phyloP scores from a whole-genome alignment of 2,797 vertebrate genomes.

The Notamacropus eugenii region DNA sequence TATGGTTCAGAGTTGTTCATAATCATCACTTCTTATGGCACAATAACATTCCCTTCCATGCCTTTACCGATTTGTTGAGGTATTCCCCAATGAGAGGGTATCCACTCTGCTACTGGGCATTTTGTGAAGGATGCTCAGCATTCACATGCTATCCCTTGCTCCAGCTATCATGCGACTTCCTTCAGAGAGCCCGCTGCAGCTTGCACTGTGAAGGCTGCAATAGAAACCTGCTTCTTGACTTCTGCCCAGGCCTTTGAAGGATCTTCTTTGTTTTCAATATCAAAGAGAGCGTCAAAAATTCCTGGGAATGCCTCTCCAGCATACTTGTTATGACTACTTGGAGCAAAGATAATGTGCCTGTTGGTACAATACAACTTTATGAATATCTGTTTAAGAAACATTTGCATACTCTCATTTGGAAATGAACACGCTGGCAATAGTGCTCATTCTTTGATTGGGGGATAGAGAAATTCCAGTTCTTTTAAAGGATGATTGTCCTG shows the following conservation, averaged over 20 bases:
- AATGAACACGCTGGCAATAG: neutral
- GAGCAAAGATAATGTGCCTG: slow-evolving; percentile 95
- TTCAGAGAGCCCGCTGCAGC: slow-evolving; percentile 90
- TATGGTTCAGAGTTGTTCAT: neutral
- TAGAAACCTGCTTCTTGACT: slow-evolving; percentile 92
- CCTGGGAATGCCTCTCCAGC: slow-evolving; percentile 94
- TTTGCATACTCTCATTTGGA: neutral
- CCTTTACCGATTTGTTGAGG: neutral
- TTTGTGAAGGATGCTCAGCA: neutral
- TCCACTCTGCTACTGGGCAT: neutral
- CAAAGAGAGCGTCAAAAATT: slow-evolving; percentile 93
- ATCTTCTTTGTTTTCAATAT: slow-evolving; percentile 86
- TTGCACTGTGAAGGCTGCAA: slow-evolving; percentile 91
- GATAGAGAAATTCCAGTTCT: neutral
- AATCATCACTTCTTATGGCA: neutral
- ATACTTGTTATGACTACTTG: slow-evolving; percentile 96
- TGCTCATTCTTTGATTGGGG: neutral
- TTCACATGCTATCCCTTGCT: neutral
- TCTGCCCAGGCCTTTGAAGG: slow-evolving; percentile 89
- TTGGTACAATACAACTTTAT: slow-evolving; percentile 32
- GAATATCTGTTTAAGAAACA: neutral
- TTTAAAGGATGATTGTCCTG: neutral
- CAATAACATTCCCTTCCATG: neutral
- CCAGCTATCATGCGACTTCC: slow-evolving; percentile 73
- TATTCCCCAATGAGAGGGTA: neutral